Conservation (phyloP, 64 coral and sea anemone species). For the Montipora foliosa region DNA sequence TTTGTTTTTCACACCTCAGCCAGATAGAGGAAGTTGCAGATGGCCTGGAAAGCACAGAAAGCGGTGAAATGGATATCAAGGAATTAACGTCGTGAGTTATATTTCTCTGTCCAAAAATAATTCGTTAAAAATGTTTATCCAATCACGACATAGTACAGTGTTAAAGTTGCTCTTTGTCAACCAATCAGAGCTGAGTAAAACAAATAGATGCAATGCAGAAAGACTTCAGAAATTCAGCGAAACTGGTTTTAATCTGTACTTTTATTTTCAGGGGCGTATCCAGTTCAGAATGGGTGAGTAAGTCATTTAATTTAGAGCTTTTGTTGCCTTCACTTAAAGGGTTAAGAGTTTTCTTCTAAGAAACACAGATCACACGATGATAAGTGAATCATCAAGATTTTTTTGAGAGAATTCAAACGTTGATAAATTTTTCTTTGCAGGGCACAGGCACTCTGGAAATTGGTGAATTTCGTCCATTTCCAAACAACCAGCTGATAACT, state of each 20-base stretch:
- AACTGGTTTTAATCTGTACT: not conserved
- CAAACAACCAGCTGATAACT: slow-evolving; percentile 53
- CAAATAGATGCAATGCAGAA: too few species aligned
- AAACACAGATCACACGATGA: not conserved
- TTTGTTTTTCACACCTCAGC: not conserved
- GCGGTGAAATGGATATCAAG: slow-evolving; percentile 34
- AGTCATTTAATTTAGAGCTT: not conserved
- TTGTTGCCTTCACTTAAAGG: not conserved
- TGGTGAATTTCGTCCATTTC: slow-evolving; percentile 62
- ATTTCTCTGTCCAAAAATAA: too few species aligned
- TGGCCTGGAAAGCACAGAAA: slow-evolving; percentile 29
- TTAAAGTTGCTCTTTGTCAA: not conserved
- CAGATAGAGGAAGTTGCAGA: slow-evolving; percentile 24
- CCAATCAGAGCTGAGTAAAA: not conserved
- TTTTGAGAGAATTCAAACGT: not conserved
- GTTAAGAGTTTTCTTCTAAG: not conserved
- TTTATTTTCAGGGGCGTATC: slow-evolving; percentile 41
- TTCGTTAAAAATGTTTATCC: too few species aligned
- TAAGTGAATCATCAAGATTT: not conserved
- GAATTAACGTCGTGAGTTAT: slow-evolving; percentile 63
- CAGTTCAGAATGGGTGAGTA: slow-evolving; percentile 68
- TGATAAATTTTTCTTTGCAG: slow-evolving; percentile 5
- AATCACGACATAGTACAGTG: too few species aligned
- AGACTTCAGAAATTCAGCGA: not conserved
- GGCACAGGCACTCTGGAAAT: slow-evolving; percentile 39